phyloP scores from a whole-genome alignment of 2,797 vertebrate species.

The Sorex maritimensis region DNA sequence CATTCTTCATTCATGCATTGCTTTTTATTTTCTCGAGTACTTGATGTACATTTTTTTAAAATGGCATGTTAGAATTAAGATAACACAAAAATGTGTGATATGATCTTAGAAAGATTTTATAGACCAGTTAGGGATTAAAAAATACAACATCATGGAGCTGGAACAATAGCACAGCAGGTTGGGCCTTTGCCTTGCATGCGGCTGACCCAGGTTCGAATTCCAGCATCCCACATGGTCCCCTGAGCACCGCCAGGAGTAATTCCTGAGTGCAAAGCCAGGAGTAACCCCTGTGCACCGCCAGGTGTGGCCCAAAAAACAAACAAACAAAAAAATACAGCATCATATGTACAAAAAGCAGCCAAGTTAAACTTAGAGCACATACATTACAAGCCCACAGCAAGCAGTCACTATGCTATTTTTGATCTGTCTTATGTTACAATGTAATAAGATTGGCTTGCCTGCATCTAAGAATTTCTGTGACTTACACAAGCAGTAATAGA shows the following conservation, averaged over 20 bases:
- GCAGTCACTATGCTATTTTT: not conserved
- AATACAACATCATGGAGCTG: no score
- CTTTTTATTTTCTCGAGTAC: conserved; percentile 49
- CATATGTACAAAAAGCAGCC: not conserved
- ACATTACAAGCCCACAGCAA: not conserved
- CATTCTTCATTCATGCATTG: conserved; percentile 61
- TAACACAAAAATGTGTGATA: not conserved
- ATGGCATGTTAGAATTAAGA: not conserved
- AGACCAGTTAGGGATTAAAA: not conserved
- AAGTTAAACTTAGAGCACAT: not conserved
- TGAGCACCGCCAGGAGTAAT: no score
- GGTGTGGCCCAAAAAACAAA: no score
- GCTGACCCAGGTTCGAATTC: no score
- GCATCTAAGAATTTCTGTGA: not conserved
- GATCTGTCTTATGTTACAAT: not conserved
- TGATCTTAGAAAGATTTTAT: conserved; percentile 39
- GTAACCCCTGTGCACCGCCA: no score
- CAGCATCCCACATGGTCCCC: no score
- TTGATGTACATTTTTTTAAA: conserved; percentile 12
- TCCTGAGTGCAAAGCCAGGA: no score
- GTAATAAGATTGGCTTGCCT: not conserved
- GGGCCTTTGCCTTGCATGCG: no score
- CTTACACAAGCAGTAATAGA: not conserved
- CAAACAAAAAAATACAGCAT: not conserved
- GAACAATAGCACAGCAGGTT: no score